Base-by-base conservation (phyloP, 2,113 vertebrate genomes). In the Nansenia antarctica region DNA sequence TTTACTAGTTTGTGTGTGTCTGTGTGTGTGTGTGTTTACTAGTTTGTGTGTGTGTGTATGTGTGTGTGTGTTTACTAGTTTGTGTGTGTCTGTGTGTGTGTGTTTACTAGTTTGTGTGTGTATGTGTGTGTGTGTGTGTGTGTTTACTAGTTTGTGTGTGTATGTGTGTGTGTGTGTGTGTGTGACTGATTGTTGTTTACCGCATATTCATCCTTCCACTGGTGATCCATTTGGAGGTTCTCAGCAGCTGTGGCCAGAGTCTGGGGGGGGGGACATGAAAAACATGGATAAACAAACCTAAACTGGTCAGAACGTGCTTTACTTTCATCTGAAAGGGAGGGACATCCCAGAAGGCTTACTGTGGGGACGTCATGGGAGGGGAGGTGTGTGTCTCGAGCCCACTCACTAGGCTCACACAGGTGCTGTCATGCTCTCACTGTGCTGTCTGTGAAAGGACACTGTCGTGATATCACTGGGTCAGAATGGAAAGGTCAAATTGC, bases 181-280 rank as follows among this genome's bases (percentile, higher is more conserved):
- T n/a, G n/a, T n/a, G n/a, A n/a, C n/a, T n/a, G n/a, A n/a, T n/a
- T n/a, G n/a, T n/a, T n/a, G n/a, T 89, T 95, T 94, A 99, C 98
- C 87, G 90, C 92, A 84, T 96, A 96, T 45, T 96, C 95, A 12
- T 97, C 94, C 67, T 94, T 94, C 97, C 97, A 99, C 60, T 90
- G 86, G 86, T 98, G 96, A 0, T 89, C 91, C 76, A 92, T 93
- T 90, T 99, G 98, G 78, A 95, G 94, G 35, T 91, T 90, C 81
- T 98, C 97, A 12, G 98, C 98, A 86, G 95, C 93, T 83, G 92
- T 91, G 71, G 96, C 98, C 27, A 99, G 92, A 74, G 93, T 94
- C 98, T 99, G 87, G 57, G 79, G 89, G 88, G 79, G 76, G 60
- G 62, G 80, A 67, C 18, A 80, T 15, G 24, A 26, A 24, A 29